These are phyloP conservation scores for Chaunax sp. DNA, from an alignment of 2,797 vertebrate genomes.

Conservation along the genomic window DNA sequence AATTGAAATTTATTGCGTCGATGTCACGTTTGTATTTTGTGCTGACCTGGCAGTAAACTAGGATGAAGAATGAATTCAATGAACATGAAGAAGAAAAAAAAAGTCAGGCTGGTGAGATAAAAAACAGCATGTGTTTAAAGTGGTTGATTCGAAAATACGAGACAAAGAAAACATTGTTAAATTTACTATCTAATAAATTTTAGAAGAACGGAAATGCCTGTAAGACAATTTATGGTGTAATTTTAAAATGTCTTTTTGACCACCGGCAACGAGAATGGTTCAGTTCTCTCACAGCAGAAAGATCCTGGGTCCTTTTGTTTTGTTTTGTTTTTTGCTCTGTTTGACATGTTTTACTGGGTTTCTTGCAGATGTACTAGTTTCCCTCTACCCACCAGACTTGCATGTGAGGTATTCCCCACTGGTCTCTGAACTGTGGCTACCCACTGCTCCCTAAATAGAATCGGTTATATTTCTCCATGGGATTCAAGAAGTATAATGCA, in stretches of 20 bases:
- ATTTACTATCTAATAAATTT: not conserved
- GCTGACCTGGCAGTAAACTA: constrained; percentile 21
- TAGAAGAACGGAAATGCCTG: no score
- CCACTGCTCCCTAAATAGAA: not conserved
- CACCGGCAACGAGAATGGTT: not conserved
- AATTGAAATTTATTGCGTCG: constrained; percentile 22
- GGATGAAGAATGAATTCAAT: not conserved
- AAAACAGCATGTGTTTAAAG: constrained; percentile 14
- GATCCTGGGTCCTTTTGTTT: not conserved
- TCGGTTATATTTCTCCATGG: not conserved
- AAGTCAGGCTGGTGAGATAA: constrained; percentile 25
- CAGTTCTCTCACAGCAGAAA: constrained; percentile 14
- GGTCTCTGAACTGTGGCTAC: not conserved
- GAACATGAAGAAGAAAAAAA: constrained; percentile 11
- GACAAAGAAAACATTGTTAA: constrained; percentile 1
- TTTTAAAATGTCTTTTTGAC: constrained; percentile 23
- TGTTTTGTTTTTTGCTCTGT: not conserved
- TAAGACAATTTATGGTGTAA: constrained; percentile 10
- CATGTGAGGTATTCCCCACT: not conserved
- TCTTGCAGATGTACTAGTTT: not conserved
- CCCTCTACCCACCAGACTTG: constrained; percentile 5
- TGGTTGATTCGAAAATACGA: no score
- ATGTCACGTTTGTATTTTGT: constrained; percentile 1
- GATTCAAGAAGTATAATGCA: not conserved
- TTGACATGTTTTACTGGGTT: not conserved